These are phyloP conservation scores for Drosophila kohkoa DNA, from an alignment of 1,140 invertebrate genomes.

Conservation along the genomic window DNA sequence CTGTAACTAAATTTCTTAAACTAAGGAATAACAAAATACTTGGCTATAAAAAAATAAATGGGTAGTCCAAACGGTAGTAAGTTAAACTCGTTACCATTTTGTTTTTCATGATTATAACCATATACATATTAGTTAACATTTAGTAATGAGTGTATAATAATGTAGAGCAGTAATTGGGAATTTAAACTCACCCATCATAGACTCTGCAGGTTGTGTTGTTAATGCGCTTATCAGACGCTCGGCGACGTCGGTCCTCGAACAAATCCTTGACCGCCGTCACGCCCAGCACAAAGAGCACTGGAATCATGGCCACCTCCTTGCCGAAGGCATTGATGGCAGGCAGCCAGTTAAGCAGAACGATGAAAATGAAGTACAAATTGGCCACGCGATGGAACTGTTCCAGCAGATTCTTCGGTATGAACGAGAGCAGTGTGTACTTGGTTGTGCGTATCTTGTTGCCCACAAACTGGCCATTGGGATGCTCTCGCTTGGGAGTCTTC, in stretches of 20 bases:
- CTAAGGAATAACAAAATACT: no score
- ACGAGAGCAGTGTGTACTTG: constrained; percentile 97
- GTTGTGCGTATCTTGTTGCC: constrained; percentile 96
- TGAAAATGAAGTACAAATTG: constrained; percentile 99
- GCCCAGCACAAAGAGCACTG: constrained; percentile 96
- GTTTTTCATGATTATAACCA: no score
- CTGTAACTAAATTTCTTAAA: no score
- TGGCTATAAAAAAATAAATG: no score
- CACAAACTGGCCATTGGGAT: constrained; percentile 93
- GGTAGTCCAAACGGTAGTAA: no score
- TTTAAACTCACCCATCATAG: constrained; percentile 92
- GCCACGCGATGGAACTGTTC: constrained; percentile 99
- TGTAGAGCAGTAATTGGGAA: background rate
- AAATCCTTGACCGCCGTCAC: constrained; percentile 99
- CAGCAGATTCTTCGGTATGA: constrained; percentile 98
- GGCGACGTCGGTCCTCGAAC: constrained; percentile 96
- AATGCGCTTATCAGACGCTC: constrained; percentile 95
- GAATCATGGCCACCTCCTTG: constrained; percentile 98
- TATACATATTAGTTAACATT: no score
- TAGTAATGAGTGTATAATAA: background rate
- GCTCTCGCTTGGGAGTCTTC: constrained; percentile 90
- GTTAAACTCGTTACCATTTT: no score
- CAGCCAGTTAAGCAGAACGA: constrained; percentile 97
- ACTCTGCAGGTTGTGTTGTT: constrained; percentile 97
- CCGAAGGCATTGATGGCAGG: constrained; percentile 97